phyloP scores from a whole-genome alignment of 2,113 vertebrate species.

The Chaetops frenatus region DNA sequence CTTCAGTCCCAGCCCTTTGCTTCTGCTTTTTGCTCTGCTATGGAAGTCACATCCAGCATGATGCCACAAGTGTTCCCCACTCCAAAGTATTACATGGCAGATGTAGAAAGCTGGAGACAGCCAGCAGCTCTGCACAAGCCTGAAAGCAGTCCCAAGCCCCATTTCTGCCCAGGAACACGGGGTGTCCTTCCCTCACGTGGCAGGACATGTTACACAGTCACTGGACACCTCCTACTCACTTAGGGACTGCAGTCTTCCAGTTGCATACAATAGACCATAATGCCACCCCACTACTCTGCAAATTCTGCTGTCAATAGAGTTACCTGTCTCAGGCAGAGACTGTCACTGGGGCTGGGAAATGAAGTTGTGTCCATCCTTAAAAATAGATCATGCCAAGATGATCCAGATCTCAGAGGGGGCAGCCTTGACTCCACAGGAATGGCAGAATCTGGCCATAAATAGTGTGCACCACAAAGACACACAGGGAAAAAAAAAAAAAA shows the following conservation, averaged over 20 bases:
- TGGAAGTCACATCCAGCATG: neutral
- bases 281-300: neutral
- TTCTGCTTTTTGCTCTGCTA: neutral
- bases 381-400: neutral
- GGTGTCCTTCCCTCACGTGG: fast-evolving
- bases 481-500: neutral
- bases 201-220: neutral
- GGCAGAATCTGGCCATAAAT: conserved; percentile 12
- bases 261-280: neutral
- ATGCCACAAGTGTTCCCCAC: neutral
- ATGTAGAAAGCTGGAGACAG: neutral
- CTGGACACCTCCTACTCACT: fast-evolving
- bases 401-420: neutral
- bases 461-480: neutral
- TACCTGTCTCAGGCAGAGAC: neutral
- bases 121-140: neutral
- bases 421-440: neutral
- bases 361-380: neutral
- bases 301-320: neutral
- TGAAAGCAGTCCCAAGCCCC: neutral
- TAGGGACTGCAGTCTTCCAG: neutral
- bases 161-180: neutral
- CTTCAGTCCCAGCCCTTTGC: neutral
- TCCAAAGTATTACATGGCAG: fast-evolving
- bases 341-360: neutral